Evolutionary conservation across 2,797 vertebrate genomes (phyloP).

Genomic region (Halcyon badia): DNA sequence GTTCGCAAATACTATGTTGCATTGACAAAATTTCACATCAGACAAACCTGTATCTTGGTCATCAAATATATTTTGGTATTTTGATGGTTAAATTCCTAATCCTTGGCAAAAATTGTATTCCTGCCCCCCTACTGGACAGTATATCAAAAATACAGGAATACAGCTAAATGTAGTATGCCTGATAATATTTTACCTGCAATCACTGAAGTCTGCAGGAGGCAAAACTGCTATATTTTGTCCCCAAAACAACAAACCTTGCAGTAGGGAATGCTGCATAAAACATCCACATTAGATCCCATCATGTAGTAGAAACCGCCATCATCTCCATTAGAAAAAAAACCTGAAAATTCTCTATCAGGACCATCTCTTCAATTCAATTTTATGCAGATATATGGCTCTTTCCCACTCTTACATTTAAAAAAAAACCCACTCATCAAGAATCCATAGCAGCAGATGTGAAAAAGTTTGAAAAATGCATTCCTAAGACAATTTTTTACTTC

Average conservation of each 20-base stretch:
- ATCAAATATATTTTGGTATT: not conserved
- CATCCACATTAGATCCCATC: not conserved
- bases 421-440: not conserved
- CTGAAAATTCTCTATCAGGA: not conserved
- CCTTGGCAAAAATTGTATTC: not conserved
- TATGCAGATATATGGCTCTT: not conserved
- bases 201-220: not conserved
- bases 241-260: not conserved
- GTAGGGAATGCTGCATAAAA: not conserved
- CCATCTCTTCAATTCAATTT: not conserved
- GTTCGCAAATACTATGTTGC: not conserved
- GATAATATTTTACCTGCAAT: not conserved
- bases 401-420: no score
- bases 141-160: not conserved
- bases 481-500: not conserved
- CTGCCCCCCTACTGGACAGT: no score
- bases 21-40: not conserved
- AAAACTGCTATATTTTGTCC: not conserved
- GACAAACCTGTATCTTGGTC: not conserved
- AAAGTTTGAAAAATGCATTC: not conserved
- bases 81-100: not conserved
- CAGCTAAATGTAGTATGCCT: not conserved
- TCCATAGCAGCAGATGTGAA: not conserved
- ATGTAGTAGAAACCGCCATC: not conserved
- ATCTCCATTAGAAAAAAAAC: not conserved